Evolutionary conservation across 2,888 invertebrate genomes (phyloP).

Genomic region (Lasioglossum malachurum): DNA sequence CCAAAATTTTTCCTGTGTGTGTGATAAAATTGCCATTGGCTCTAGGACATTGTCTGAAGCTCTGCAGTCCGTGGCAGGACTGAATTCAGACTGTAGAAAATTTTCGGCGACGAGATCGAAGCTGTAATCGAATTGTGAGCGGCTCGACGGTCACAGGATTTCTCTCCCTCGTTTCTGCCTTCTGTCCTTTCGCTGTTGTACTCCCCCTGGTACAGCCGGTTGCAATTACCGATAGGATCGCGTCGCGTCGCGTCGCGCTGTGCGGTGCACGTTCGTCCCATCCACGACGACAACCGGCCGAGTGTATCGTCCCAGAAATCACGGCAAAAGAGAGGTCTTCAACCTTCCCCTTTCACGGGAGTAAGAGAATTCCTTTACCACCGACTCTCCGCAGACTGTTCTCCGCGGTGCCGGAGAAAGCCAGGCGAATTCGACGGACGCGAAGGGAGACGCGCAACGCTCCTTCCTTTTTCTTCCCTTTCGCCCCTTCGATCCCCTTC

Average conservation of each 20-base stretch:
- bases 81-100: not conserved
- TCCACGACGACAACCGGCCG: constrained; percentile 63
- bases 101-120: constrained; percentile 2
- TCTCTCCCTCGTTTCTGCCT: constrained; percentile 9
- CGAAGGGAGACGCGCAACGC: not conserved
- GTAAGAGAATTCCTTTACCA: constrained; percentile 43
- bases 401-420: constrained; percentile 31
- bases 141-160: not conserved
- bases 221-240: constrained; percentile 74
- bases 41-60: no score
- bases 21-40: no score
- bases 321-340: constrained; percentile 42
- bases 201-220: constrained; percentile 50
- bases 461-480: not conserved
- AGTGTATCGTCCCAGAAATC: constrained; percentile 71
- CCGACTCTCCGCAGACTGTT: not conserved
- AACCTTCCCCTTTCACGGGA: constrained; percentile 54
- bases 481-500: not conserved
- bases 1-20: not conserved
- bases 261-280: constrained; percentile 65
- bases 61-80: not conserved
- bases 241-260: constrained; percentile 71
- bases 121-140: constrained; percentile 35
- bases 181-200: constrained; percentile 26
- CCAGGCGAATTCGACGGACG: not conserved